Base-by-base conservation (phyloP, 2,888 invertebrate genomes). In the Cataglyphis albicans region DNA sequence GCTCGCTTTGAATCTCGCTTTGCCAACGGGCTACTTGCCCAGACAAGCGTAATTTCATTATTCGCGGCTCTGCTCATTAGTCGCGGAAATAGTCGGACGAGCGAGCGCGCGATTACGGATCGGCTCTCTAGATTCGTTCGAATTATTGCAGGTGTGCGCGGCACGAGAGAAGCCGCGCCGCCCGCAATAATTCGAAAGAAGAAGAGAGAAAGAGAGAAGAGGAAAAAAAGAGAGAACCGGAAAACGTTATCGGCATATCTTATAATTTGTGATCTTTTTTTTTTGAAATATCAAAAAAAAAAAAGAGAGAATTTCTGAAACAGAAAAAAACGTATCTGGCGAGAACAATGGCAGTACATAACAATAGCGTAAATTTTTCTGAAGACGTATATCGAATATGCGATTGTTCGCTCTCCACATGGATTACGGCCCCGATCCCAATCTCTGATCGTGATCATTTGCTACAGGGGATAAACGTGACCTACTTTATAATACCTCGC, bases 401-500 rank as follows among this genome's bases (percentile, higher is more conserved):
- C 74, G 89, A 86, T 84, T 81, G 57, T 55, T 84, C 65, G 80
- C 82, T 83, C 81, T 81, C 81, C 25, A 25, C 52, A 35, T 38
- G 35, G 67, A 59, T 44, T 35, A 44, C 59, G 59, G 81, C 25
- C 25, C 70, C 84, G 89, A 88, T 86, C 78, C 76, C 76, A 86
- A 89, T 89, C 88, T 83, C 81, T 57, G 84, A 89, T 90, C 88
- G 83, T 48, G 90, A 90, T 90, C 89, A 74, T 78, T 86, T 84
- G 90, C 90, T 89, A 87, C 86, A 88, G 90, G 90, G 92, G 92
- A 91, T 91, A 91, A 92, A 91, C 92, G 91, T 91, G 92, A 91
- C 92, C 92, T 88, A 92, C 90, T 92, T 92, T 44, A 32, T 5
- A 61, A 74, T 41, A 59, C n/a, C 32, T 68, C 38, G 48, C 35